phyloP scores from a whole-genome alignment of 2,888 invertebrate genomes.

The Drosophila sordidula region DNA sequence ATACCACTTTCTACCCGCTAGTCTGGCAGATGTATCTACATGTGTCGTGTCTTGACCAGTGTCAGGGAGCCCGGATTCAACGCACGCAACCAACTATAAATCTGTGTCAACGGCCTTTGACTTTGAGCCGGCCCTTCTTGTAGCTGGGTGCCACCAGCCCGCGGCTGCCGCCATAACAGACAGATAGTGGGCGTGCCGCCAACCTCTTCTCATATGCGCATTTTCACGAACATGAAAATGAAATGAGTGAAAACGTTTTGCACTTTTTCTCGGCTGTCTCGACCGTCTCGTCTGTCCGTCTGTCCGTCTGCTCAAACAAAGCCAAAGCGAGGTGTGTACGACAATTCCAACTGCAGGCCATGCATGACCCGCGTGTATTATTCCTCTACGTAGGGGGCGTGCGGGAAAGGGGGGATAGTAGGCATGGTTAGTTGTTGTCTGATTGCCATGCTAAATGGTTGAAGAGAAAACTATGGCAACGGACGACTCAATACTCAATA shows the following conservation, averaged over 20 bases:
- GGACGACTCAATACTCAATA: constrained; percentile 38
- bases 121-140: constrained; percentile 53
- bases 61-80: constrained; percentile 36
- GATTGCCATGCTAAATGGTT: constrained; percentile 76
- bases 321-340: constrained; percentile 65
- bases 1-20: constrained; percentile 63
- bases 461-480: constrained; percentile 53
- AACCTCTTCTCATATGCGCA: constrained; percentile 43
- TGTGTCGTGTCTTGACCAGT: constrained; percentile 69
- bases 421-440: constrained; percentile 49
- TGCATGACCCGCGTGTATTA: constrained; percentile 70
- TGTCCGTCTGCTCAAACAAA: constrained; percentile 49
- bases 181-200: constrained; percentile 55
- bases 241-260: constrained; percentile 74
- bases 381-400: constrained; percentile 5
- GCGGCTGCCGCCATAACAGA: constrained; percentile 17
- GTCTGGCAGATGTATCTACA: constrained; percentile 61
- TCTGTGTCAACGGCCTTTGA: constrained; percentile 74
- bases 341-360: constrained; percentile 69
- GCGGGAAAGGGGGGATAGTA: constrained; percentile 21
- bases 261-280: constrained; percentile 37
- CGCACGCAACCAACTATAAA: constrained; percentile 58
- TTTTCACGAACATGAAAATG: constrained; percentile 73
- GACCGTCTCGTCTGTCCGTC: constrained; percentile 15
- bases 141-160: constrained; percentile 18